A percentile compares a stretch with the other conserved stretches of the same genome.
phyloP scores from a whole-genome alignment of 37 sponge, comb jelly and placozoan species.

The Hormiphora californensis region DNA sequence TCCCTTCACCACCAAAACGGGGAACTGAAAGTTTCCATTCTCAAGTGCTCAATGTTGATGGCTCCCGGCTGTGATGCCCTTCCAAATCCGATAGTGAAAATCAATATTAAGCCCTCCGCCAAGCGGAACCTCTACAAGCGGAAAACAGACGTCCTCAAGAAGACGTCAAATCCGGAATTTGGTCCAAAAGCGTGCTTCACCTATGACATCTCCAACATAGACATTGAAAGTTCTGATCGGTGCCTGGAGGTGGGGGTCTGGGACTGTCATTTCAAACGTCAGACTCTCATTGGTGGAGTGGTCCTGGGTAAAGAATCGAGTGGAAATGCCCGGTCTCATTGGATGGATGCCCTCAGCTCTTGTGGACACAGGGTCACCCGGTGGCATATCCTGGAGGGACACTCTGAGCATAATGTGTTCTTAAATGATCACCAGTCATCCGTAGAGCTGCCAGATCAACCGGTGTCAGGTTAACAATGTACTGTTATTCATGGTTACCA shows the following conservation, averaged over 20 bases:
- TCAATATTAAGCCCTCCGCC: constrained; percentile 8
- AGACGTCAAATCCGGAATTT: constrained; percentile 49
- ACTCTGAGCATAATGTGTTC: too few relatives aligned
- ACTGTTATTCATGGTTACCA: too few relatives aligned
- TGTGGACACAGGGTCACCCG: constrained; percentile 45
- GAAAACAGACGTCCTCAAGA: constrained; percentile 35
- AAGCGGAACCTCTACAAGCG: constrained; percentile 16
- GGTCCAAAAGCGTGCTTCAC: constrained; percentile 34
- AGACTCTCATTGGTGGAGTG: constrained; percentile 2
- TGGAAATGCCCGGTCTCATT: constrained; percentile 9
- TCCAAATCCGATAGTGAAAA: constrained; percentile 38
- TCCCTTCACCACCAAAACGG: constrained; percentile 35
- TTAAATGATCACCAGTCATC: too few relatives aligned
- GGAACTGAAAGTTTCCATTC: constrained; percentile 40
- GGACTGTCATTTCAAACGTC: constrained; percentile 27
- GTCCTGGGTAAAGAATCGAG: constrained; percentile 23
- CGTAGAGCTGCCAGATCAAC: too few relatives aligned
- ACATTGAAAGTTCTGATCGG: constrained; percentile 42
- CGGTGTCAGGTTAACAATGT: too few relatives aligned
- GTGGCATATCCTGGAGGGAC: constrained; percentile 46
- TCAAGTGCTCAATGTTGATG: constrained; percentile 16
- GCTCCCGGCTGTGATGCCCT: constrained; percentile 43
- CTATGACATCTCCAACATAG: constrained; percentile 22
- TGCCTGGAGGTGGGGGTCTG: constrained; percentile 12
- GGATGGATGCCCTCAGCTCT: constrained; percentile 12